Evolutionary conservation across 2,113 vertebrate species (phyloP).

Genomic region (Gadus chalcogrammus): DNA sequence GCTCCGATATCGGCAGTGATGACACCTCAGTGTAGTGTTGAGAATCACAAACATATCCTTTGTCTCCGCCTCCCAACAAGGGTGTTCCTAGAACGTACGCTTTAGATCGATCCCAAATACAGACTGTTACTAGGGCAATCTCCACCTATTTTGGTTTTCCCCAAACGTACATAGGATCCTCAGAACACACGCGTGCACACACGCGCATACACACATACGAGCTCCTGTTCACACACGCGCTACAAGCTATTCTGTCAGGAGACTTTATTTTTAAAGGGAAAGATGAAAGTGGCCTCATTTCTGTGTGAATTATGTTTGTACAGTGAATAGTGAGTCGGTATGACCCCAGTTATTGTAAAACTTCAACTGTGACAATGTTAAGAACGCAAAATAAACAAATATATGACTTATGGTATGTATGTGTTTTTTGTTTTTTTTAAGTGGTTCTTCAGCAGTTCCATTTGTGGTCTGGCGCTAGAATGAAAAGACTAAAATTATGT

Average conservation of each 20-base stretch:
- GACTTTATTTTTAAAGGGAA: conserved; percentile 68
- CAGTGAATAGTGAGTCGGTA: conserved; percentile 81
- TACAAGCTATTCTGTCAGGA: conserved; percentile 73
- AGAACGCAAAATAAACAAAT: conserved; percentile 91
- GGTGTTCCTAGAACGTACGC: conserved; percentile 60
- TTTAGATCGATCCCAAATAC: conserved; percentile 76
- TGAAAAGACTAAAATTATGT: background rate
- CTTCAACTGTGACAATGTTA: conserved; percentile 93
- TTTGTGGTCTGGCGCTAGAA: background rate
- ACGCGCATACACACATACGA: conserved; percentile 25
- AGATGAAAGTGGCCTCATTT: conserved; percentile 83
- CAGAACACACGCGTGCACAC: conserved; percentile 14
- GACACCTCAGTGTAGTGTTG: conserved; percentile 64
- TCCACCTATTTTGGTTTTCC: conserved; percentile 57
- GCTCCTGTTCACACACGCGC: conserved; percentile 41
- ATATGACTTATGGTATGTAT: conserved; percentile 74
- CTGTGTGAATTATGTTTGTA: conserved; percentile 90
- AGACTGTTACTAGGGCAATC: conserved; percentile 76
- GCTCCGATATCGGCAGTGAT: conserved; percentile 67
- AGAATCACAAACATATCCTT: conserved; percentile 60
- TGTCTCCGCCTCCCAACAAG: conserved; percentile 68
- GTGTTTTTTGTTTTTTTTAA: conserved; percentile 39
- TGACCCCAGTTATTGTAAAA: conserved; percentile 89
- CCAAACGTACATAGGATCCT: conserved; percentile 14
- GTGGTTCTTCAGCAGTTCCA: no score